These are phyloP conservation scores for Hippasteria phrygiana DNA, from an alignment of 53 echinoderm and acorn worm genomes.

Conservation along the genomic window DNA sequence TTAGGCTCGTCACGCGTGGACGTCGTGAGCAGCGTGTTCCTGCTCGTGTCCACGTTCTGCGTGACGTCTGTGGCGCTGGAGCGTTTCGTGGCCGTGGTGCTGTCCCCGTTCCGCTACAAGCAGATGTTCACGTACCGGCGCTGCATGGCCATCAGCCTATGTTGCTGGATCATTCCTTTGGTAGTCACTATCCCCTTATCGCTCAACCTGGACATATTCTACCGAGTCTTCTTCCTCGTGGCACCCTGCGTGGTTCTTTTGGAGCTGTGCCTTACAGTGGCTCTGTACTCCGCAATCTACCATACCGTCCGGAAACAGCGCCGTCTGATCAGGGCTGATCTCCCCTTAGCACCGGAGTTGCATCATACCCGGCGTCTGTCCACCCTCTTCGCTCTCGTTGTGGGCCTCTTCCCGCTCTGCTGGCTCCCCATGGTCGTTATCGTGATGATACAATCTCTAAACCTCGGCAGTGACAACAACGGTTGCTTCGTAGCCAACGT, in stretches of 20 bases:
- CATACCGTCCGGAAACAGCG: slow-evolving; percentile 41
- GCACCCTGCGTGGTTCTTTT: slow-evolving; percentile 20
- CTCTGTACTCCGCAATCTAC: slow-evolving; percentile 20
- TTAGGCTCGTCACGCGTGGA: slow-evolving; percentile 27
- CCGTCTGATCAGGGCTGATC: neutral
- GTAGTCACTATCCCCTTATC: slow-evolving; percentile 12
- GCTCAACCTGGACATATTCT: slow-evolving; percentile 10
- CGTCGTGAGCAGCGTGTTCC: slow-evolving; percentile 29
- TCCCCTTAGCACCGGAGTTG: neutral
- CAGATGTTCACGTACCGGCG: slow-evolving; percentile 21
- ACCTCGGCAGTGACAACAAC: neutral
- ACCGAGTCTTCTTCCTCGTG: slow-evolving; percentile 21
- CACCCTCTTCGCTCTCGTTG: slow-evolving; percentile 9
- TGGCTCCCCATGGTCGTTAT: slow-evolving; percentile 22
- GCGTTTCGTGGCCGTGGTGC: slow-evolving; percentile 31
- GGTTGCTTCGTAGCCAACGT: slow-evolving; percentile 23
- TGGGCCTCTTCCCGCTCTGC: slow-evolving; percentile 17
- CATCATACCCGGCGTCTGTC: neutral
- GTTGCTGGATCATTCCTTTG: slow-evolving; percentile 7
- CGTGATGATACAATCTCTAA: slow-evolving; percentile 25
- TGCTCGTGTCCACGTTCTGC: slow-evolving; percentile 20
- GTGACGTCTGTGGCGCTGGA: slow-evolving; percentile 26
- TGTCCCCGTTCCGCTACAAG: slow-evolving; percentile 29
- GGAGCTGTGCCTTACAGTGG: slow-evolving; percentile 11
- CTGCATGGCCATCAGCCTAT: neutral